A percentile compares a stretch with the other conserved stretches of the same genome.
These are phyloP conservation scores for Archocentrus centrarchus DNA, from an alignment of 2,113 vertebrate genomes.

Conservation along the genomic window DNA sequence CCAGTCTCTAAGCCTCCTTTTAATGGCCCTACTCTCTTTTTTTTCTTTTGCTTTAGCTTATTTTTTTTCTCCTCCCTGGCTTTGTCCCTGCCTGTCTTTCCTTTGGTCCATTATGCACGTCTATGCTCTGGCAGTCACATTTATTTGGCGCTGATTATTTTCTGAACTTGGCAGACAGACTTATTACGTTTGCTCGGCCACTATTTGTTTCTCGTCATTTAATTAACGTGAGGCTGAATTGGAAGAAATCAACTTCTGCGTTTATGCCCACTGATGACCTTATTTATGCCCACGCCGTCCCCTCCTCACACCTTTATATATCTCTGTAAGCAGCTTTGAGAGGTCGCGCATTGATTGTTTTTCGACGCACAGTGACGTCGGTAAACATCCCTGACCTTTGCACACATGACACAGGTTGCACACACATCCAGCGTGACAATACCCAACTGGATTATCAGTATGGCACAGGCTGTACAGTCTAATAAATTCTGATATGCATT, in stretches of 20 bases:
- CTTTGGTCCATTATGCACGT: slow-evolving; percentile 64
- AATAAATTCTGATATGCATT: slow-evolving; percentile 44
- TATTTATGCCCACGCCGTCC: slow-evolving; percentile 17
- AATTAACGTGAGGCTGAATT: slow-evolving; percentile 52
- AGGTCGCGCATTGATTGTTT: slow-evolving; percentile 36
- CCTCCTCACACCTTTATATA: background rate
- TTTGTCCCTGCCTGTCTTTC: slow-evolving; percentile 60
- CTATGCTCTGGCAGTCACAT: slow-evolving; percentile 57
- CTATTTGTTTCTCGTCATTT: slow-evolving; percentile 48
- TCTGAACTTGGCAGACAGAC: slow-evolving; percentile 23
- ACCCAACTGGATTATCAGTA: slow-evolving; percentile 26
- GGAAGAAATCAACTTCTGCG: slow-evolving; percentile 6
- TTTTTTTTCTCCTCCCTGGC: background rate
- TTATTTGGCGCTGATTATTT: slow-evolving; percentile 50
- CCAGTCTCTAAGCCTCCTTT: slow-evolving; percentile 46
- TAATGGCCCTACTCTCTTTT: slow-evolving; percentile 60
- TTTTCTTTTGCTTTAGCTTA: slow-evolving; percentile 38
- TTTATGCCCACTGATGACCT: slow-evolving; percentile 43
- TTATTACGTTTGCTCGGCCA: slow-evolving; percentile 31
- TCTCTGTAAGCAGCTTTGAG: slow-evolving; percentile 33
- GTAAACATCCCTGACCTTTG: slow-evolving; percentile 42
- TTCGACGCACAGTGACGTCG: background rate
- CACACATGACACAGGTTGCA: background rate
- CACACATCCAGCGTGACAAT: background rate
- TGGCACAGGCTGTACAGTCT: background rate